Base-by-base conservation (phyloP, 2,797 vertebrate species). In the Crax fasciolata region DNA sequence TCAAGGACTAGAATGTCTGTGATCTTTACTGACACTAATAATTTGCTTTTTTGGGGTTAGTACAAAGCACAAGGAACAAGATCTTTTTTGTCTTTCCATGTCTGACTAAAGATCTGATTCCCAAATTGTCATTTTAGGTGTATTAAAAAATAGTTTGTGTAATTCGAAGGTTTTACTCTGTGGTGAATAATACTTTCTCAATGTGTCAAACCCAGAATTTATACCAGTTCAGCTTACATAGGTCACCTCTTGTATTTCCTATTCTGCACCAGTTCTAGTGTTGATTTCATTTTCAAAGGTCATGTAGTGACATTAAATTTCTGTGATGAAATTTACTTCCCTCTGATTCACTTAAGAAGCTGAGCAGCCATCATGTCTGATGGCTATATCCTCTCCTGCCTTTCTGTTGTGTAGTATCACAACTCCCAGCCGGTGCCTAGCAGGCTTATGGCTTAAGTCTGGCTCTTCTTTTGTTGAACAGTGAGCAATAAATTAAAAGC, bases 271-370 rank as follows among this genome's bases (percentile, higher is more conserved):
- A 86, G 24, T 49, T 77, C 82, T n/a, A 39, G 11, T 67, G n/a
- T 39, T 74, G 28, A 87, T 92, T 94, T 67, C 1, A 44, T 63
- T 71, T 77, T 72, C 44, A 74, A 87, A 84, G 21, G 49, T 3
- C 13, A 78, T 7, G 23, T 19, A 39, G 30, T 39, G 66, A 57
- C 41, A 15, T n/a, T 49, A 59, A 49, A 71, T 80, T 87, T 89
- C 61, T 77, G 20, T 67, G 76, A 77, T 16, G 9, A 71, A 71
- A 71, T 61, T 57, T 80, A 63, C 71, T 93, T 89, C 76, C n/a
- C 18, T 92, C 30, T 57, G 21, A 90, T 76, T 90, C 44, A 61
- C 24, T 89, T 74, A 61, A 66, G 67, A 90, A 85, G 35, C 32
- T 16, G 44, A 87, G 57, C 5, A 57, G 48, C 38, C 57, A 28